Evolutionary conservation across 2,888 invertebrate species (phyloP).

Genomic region (Erebia palarica): DNA sequence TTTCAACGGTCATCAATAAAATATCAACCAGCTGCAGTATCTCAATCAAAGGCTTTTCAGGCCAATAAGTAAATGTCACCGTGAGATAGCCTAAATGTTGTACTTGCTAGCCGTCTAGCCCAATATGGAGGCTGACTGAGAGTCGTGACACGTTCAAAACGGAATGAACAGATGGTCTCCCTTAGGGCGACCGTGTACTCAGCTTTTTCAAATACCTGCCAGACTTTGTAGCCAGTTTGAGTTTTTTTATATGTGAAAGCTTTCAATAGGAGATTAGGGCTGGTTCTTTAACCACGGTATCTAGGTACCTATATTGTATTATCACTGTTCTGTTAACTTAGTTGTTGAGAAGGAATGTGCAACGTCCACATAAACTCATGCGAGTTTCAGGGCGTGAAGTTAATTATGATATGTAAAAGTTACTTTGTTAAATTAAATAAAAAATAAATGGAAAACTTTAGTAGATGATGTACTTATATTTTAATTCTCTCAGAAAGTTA

Average conservation of each 20-base stretch:
- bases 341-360: too few relatives aligned
- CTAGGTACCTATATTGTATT: conserved; percentile 6
- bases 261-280: background rate
- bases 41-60: conserved; percentile 11
- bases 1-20: background rate
- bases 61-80: conserved; percentile 16
- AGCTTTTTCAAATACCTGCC: too few relatives aligned
- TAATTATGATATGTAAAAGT: too few relatives aligned
- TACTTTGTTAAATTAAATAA: too few relatives aligned
- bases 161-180: conserved; percentile 17
- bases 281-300: background rate
- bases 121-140: conserved; percentile 5
- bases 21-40: conserved; percentile 4
- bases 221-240: too few relatives aligned
- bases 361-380: too few relatives aligned
- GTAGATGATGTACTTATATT: too few relatives aligned
- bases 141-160: conserved; percentile 10
- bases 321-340: too few relatives aligned
- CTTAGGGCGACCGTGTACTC: background rate
- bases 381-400: too few relatives aligned
- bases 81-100: conserved; percentile 13
- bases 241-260: background rate
- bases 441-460: too few relatives aligned
- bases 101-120: conserved; percentile 1
- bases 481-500: too few relatives aligned